Base-by-base conservation (phyloP, 2,888 invertebrate species). In the Cephus pulcher region DNA sequence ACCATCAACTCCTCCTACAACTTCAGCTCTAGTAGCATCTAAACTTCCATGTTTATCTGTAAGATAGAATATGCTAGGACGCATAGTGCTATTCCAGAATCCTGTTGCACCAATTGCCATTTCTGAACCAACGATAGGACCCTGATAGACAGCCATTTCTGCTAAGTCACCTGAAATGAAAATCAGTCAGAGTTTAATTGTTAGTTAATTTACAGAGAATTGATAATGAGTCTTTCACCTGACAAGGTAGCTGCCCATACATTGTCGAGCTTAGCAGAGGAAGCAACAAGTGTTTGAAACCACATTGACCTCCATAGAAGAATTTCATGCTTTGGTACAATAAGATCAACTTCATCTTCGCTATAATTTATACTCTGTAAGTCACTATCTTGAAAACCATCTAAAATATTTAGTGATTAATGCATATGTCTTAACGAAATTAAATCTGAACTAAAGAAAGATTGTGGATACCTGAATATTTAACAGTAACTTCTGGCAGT, bases 1-100 rank as follows among this genome's bases (percentile, higher is more conserved):
- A 94, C 95, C 95, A 88, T 96, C 95, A 74, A 96, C 93, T 56
- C 94, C 95, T 69, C 94, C 95, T 69, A 95, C 88, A 77, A 95
- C 93, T 90, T 95, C 95, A 34, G 95, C 94, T 85, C 95, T 94
- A 11, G 95, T 95, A 84, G 95, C 92, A 83, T 95, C 95, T 93
- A 94, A 95, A 82, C 93, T 92, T 0, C 92, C 87, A 23, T 93
- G 92, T 78, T 91, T 90, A 11, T 93, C 92, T 34, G 93, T 89
- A 70, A 95, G 87, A 88, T 94, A 95, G 84, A 93, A 93, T 78
- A 92, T 88, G 76, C 93, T 90, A 0, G 95, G 95, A 11, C 94
- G 88, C 68, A 94, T 86, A 0, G 94, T 94, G 84, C 94, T 94
- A 85, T 96, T 95, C 95, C 96, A 96, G 74, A 93, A 92, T 79